phyloP scores from a whole-genome alignment of 2,797 vertebrate genomes.

The Acestrorhynchus altus region DNA sequence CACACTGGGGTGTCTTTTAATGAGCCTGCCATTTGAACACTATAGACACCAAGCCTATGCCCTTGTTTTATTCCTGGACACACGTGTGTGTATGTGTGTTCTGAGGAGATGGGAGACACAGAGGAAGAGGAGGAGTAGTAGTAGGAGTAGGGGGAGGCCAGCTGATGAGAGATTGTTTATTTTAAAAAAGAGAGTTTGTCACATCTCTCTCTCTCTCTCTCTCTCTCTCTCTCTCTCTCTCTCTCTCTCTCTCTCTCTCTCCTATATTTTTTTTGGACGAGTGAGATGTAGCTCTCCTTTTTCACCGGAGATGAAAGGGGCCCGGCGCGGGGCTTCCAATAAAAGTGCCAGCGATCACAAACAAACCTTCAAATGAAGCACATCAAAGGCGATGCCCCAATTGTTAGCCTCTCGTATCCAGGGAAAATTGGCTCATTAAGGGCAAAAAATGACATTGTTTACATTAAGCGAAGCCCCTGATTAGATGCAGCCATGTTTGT shows the following conservation, averaged over 20 bases:
- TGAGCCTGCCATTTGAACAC: slow-evolving; percentile 81
- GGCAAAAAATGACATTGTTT: slow-evolving; percentile 86
- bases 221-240: slow-evolving; percentile 19
- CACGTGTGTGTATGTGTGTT: slow-evolving; percentile 47
- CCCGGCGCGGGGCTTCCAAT: slow-evolving; percentile 75
- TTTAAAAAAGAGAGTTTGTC: slow-evolving; percentile 71
- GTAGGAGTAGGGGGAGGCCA: slow-evolving; percentile 67
- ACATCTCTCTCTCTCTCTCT: slow-evolving; percentile 63
- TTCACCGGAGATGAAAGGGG: slow-evolving; percentile 86
- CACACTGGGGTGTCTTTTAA: slow-evolving; percentile 80
- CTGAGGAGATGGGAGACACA: slow-evolving; percentile 54
- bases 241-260: neutral
- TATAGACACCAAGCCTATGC: slow-evolving; percentile 72
- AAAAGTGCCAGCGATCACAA: slow-evolving; percentile 83
- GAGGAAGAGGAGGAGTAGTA: slow-evolving; percentile 55
- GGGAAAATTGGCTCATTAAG: slow-evolving; percentile 89
- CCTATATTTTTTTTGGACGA: slow-evolving; percentile 65
- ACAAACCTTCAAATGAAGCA: slow-evolving; percentile 85
- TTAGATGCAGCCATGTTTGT: slow-evolving; percentile 84
- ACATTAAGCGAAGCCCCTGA: slow-evolving; percentile 81
- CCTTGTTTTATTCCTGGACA: slow-evolving; percentile 70
- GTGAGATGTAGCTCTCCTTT: slow-evolving; percentile 73
- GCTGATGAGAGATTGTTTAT: slow-evolving; percentile 74
- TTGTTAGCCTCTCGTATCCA: slow-evolving; percentile 83
- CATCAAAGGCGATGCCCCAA: slow-evolving; percentile 86